A percentile compares a stretch with the other conserved stretches of the same genome.
phyloP scores from a whole-genome alignment of 1,140 invertebrate species.

The Nephila pilipes region DNA sequence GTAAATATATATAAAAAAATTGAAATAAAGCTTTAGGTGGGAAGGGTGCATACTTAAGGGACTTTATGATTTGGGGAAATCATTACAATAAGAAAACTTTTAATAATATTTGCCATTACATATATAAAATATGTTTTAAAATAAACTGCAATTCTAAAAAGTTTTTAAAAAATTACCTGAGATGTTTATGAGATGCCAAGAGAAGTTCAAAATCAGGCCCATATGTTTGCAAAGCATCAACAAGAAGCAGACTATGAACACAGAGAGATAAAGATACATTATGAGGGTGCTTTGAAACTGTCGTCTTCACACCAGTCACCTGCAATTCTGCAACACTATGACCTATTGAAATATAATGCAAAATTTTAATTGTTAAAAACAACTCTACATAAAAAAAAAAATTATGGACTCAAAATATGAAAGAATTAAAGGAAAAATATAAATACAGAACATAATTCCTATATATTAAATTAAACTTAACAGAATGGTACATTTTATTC shows the following conservation, averaged over 20 bases:
- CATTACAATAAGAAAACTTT: neutral
- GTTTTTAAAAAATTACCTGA: conserved; percentile 85
- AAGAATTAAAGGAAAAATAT: too few relatives aligned
- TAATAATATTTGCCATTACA: neutral
- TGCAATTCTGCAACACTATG: conserved; percentile 90
- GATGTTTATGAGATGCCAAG: conserved; percentile 95
- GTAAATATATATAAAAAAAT: too few relatives aligned
- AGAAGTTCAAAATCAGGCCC: conserved; percentile 96
- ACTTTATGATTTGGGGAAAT: too few relatives aligned
- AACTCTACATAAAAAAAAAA: too few relatives aligned
- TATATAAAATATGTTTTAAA: too few relatives aligned
- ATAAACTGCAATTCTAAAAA: too few relatives aligned
- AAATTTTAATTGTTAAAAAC: neutral
- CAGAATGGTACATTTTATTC: too few relatives aligned
- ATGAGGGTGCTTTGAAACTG: conserved; percentile 86
- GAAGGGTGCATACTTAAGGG: too few relatives aligned
- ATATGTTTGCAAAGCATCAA: conserved; percentile 96
- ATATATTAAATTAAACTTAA: too few relatives aligned
- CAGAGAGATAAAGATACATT: conserved; percentile 90
- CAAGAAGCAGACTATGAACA: conserved; percentile 94
- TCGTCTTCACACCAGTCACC: conserved; percentile 91
- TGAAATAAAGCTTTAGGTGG: too few relatives aligned
- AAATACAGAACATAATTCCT: too few relatives aligned
- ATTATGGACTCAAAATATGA: too few relatives aligned
- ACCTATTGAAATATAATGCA: conserved; percentile 83